phyloP scores from a whole-genome alignment of 2,888 invertebrate species.

The Gonocerus acuteangulatus region DNA sequence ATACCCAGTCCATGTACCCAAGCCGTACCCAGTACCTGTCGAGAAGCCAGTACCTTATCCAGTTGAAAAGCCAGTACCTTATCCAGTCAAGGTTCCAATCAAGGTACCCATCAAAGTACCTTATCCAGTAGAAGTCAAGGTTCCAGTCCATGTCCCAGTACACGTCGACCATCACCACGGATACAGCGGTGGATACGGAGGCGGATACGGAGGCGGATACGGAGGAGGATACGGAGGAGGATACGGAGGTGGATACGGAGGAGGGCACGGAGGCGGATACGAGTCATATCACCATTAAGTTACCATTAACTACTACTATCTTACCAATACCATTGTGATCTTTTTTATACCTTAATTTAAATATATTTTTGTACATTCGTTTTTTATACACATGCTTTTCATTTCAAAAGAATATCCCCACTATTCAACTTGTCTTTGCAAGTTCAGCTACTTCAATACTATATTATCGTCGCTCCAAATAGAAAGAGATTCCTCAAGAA shows the following conservation, averaged over 20 bases:
- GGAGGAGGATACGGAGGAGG: slow-evolving; percentile 37
- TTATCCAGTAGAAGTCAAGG: slow-evolving; percentile 54
- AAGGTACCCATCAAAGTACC: slow-evolving; percentile 55
- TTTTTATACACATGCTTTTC: slow-evolving; percentile 9
- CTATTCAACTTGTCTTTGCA: too few relatives aligned
- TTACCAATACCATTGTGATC: slow-evolving; percentile 30
- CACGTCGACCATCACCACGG: slow-evolving; percentile 36
- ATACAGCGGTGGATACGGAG: slow-evolving; percentile 37
- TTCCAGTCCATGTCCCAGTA: slow-evolving; percentile 60
- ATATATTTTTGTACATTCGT: slow-evolving; percentile 33
- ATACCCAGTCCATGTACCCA: slow-evolving; percentile 58
- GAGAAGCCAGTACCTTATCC: slow-evolving; percentile 67
- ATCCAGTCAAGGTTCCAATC: slow-evolving; percentile 63
- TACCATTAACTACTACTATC: not conserved
- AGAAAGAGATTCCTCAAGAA: too few relatives aligned
- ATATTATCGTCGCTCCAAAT: too few relatives aligned
- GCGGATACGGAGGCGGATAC: slow-evolving; percentile 35
- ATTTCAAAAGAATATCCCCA: not conserved
- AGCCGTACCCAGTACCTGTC: slow-evolving; percentile 67
- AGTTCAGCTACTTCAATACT: too few relatives aligned
- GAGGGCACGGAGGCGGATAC: slow-evolving; percentile 35
- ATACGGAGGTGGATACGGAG: slow-evolving; percentile 36
- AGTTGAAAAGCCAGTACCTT: slow-evolving; percentile 70
- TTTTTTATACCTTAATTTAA: slow-evolving; percentile 31
- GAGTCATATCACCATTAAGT: slow-evolving; percentile 31